Conservation (phyloP, 2,113 vertebrate genomes). For the Salvelinus sp. region DNA sequence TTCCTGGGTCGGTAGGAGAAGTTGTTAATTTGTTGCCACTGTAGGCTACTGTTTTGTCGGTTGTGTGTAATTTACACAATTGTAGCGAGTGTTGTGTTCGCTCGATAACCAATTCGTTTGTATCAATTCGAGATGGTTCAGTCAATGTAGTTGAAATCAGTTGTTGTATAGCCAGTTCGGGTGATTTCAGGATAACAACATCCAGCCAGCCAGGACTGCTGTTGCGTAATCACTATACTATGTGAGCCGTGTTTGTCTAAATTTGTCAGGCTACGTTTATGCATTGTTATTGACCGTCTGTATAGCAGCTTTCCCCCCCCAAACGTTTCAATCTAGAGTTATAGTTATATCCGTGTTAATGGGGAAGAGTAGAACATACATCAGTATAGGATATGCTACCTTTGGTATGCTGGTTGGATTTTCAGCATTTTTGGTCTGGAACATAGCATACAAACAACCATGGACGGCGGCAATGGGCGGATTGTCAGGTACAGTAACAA, state of each 20-base stretch:
- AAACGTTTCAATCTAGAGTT: no score
- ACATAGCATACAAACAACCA: slow-evolving; percentile 80
- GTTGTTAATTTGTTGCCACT: background rate
- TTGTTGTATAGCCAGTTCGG: background rate
- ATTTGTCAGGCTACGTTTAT: background rate
- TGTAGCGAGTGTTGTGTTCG: background rate
- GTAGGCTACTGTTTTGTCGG: background rate
- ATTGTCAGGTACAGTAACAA: slow-evolving; percentile 79
- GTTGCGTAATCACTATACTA: background rate
- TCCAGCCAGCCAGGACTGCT: background rate
- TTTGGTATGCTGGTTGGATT: slow-evolving; percentile 78
- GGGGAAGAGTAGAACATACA: slow-evolving; percentile 60
- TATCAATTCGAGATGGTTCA: background rate
- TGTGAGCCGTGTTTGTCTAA: background rate
- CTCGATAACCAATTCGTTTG: background rate
- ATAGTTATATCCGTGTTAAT: slow-evolving; percentile 39
- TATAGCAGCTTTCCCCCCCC: background rate
- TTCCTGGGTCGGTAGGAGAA: background rate
- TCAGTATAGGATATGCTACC: slow-evolving; percentile 80
- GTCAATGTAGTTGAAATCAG: background rate
- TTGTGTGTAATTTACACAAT: background rate
- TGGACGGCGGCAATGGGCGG: slow-evolving; percentile 89
- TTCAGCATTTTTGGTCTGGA: slow-evolving; percentile 88
- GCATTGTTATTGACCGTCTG: background rate
- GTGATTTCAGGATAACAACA: background rate